A percentile compares a stretch with the other conserved stretches of the same genome.
Conservation (phyloP, 2,888 invertebrate species). For the Apoda limacodes region DNA sequence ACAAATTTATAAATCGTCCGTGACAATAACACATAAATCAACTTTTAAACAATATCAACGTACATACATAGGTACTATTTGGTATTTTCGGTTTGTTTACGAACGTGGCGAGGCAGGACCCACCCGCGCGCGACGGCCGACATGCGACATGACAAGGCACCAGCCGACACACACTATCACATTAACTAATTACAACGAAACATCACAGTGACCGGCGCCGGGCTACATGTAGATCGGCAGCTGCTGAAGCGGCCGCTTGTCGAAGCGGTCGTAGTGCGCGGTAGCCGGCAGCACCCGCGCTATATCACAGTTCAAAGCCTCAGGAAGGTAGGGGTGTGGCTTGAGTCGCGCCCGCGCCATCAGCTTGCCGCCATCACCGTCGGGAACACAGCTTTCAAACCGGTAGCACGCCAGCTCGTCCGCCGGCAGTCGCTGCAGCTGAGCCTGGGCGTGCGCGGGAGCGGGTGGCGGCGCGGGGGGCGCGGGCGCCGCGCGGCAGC, state of each 20-base stretch:
- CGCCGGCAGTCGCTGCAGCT: slow-evolving; percentile 26
- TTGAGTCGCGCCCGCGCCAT: slow-evolving; percentile 34
- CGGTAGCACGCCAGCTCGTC: slow-evolving; percentile 19
- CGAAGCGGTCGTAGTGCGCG: slow-evolving; percentile 58
- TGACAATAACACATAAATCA: slow-evolving; percentile 53
- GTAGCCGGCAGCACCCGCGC: slow-evolving; percentile 48
- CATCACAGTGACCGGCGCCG: slow-evolving; percentile 50
- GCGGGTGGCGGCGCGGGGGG: slow-evolving; percentile 28
- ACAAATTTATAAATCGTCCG: slow-evolving; percentile 36
- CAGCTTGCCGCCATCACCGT: slow-evolving; percentile 32
- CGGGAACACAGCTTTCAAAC: slow-evolving; percentile 18
- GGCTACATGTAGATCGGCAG: slow-evolving; percentile 65
- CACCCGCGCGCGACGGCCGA: slow-evolving; percentile 25
- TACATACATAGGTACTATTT: slow-evolving; percentile 60
- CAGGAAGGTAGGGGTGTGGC: slow-evolving; percentile 33
- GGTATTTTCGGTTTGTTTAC: slow-evolving; percentile 52
- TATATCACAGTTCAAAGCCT: slow-evolving; percentile 53
- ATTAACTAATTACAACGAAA: slow-evolving; percentile 56
- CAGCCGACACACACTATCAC: slow-evolving; percentile 32
- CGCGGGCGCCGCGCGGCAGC: slow-evolving; percentile 28
- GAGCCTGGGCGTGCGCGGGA: slow-evolving; percentile 33
- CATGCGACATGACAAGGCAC: slow-evolving; percentile 15
- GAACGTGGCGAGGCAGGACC: no score
- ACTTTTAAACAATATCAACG: slow-evolving; percentile 59
- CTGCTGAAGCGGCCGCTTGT: slow-evolving; percentile 64